Conservation (phyloP, 2,113 vertebrate genomes). For the Agapornis roseicollis region DNA sequence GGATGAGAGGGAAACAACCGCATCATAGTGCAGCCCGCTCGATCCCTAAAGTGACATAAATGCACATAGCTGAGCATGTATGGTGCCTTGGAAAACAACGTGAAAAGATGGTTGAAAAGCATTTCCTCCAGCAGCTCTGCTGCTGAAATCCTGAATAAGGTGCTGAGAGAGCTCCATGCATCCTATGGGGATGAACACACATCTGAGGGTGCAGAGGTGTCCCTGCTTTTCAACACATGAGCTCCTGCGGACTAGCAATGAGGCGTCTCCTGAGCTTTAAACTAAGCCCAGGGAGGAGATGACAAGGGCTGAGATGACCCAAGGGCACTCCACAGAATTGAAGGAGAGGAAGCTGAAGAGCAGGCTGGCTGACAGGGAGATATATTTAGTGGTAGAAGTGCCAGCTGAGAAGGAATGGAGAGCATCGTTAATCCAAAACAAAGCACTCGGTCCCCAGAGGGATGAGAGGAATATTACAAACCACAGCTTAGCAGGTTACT, state of each 20-base stretch:
- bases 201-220: neutral
- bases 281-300: neutral
- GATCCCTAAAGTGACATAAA: neutral
- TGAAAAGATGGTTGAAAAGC: fast-evolving
- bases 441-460: neutral
- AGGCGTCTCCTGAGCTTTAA: neutral
- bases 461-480: fast-evolving
- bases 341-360: neutral
- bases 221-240: neutral
- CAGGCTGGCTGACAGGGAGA: neutral
- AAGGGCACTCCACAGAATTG: neutral
- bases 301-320: neutral
- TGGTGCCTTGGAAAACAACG: fast-evolving
- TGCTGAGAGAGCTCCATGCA: neutral
- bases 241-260: neutral
- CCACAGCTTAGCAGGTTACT: neutral
- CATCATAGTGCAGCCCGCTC: fast-evolving
- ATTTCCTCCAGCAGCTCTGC: neutral
- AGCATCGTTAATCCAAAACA: fast-evolving
- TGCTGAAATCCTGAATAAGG: neutral
- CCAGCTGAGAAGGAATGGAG: neutral
- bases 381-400: neutral
- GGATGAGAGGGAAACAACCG: neutral
- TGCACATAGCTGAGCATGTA: fast-evolving
- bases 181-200: neutral